These are phyloP conservation scores for Steinernema hermaphroditum DNA, from an alignment of 2,888 invertebrate species.

Conservation along the genomic window DNA sequence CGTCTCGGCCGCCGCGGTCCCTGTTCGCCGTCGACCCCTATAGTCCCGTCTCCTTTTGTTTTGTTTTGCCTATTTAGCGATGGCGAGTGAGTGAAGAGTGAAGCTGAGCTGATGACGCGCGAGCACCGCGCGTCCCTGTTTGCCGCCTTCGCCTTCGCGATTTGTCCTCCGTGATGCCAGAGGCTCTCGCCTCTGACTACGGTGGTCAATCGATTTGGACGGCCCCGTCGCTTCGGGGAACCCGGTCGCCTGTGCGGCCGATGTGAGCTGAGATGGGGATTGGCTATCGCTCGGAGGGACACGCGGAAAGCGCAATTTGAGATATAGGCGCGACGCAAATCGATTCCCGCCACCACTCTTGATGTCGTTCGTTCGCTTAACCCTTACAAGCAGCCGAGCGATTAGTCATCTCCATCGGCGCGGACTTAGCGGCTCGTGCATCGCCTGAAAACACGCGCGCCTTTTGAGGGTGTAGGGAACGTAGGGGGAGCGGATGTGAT, in stretches of 20 bases:
- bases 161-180: conserved; percentile 12
- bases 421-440: conserved; percentile 18
- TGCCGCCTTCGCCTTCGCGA: conserved; percentile 21
- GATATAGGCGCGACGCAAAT: conserved; percentile 23
- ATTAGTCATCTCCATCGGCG: conserved; percentile 12
- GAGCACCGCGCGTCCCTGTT: conserved; percentile 1
- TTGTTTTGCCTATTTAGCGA: conserved; percentile 15
- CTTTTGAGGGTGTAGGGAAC: neutral
- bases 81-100: neutral
- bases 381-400: neutral
- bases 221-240: neutral
- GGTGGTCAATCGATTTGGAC: conserved; percentile 14
- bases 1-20: neutral
- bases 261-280: neutral
- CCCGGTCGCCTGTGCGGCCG: neutral
- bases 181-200: conserved; percentile 6
- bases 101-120: neutral
- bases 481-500: no score
- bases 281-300: conserved; percentile 25
- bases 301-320: conserved; percentile 29
- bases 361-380: conserved; percentile 7
- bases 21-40: neutral
- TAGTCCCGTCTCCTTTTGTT: conserved; percentile 5
- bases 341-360: conserved; percentile 5
- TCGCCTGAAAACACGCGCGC: neutral